Conservation (phyloP, 2,113 vertebrate species). For the Anarrhichthys ocellatus region DNA sequence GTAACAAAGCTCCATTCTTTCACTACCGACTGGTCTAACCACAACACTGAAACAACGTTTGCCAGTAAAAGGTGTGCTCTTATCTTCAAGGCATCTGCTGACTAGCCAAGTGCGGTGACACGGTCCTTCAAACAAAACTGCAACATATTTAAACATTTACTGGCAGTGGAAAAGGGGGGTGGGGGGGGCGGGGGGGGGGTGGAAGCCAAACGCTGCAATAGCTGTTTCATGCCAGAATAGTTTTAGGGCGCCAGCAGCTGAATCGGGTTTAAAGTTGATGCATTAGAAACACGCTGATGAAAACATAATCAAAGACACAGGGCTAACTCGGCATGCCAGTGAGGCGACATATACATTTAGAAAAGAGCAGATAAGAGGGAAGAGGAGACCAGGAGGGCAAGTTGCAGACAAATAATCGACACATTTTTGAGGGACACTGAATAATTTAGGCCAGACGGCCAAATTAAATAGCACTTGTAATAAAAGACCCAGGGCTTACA, state of each 20-base stretch:
- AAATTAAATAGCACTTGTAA: conserved; percentile 64
- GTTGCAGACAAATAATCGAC: conserved; percentile 62
- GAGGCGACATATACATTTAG: conserved; percentile 65
- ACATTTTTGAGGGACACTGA: conserved; percentile 52
- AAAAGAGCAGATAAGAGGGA: conserved; percentile 53
- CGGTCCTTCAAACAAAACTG: conserved; percentile 75
- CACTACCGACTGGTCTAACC: conserved; percentile 17
- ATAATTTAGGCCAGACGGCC: conserved; percentile 67
- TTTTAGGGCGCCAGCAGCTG: conserved; percentile 81
- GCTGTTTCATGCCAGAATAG: conserved; percentile 80
- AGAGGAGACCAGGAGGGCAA: conserved; percentile 39
- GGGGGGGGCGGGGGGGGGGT: conserved; percentile 21
- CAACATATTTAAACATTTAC: conserved; percentile 83
- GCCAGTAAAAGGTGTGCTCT: conserved; percentile 63
- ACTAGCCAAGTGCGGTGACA: conserved; percentile 66
- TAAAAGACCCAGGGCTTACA: conserved; percentile 45
- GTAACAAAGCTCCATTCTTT: conserved; percentile 36
- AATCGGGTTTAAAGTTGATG: conserved; percentile 82
- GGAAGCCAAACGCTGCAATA: conserved; percentile 72
- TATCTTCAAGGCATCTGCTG: conserved; percentile 78
- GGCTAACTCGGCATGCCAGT: conserved; percentile 56
- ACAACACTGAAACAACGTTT: conserved; percentile 26
- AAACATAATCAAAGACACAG: conserved; percentile 79
- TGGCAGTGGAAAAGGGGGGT: conserved; percentile 50
- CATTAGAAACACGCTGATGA: conserved; percentile 78